Conservation (phyloP, 2,113 vertebrate genomes). For the Lutjanus erythropterus region DNA sequence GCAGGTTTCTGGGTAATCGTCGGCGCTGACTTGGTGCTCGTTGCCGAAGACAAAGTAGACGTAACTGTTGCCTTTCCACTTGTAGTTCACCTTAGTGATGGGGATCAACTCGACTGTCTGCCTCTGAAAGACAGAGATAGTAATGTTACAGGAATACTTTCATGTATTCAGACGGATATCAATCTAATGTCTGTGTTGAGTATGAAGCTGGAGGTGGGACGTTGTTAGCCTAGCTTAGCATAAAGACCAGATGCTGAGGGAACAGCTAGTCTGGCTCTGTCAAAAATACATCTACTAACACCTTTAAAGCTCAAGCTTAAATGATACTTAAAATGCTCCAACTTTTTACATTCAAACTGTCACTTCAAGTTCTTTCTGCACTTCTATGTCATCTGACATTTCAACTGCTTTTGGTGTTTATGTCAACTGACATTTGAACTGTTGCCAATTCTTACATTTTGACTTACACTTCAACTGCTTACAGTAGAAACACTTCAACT, state of each 20-base stretch:
- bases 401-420: neutral
- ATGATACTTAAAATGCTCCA: neutral
- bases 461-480: neutral
- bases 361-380: neutral
- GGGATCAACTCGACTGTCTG: constrained; percentile 88
- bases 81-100: constrained; percentile 83
- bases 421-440: no score
- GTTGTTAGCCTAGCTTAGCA: neutral
- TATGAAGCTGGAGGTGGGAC: neutral
- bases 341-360: neutral
- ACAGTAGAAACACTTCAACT: no score
- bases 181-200: neutral
- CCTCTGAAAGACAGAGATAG: constrained; percentile 73
- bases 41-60: constrained; percentile 85
- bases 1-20: constrained; percentile 84
- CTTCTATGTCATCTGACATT: neutral
- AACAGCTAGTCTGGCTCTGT: neutral
- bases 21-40: constrained; percentile 77
- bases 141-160: neutral
- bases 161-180: neutral
- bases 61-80: constrained; percentile 81
- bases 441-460: neutral
- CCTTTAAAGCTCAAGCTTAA: neutral
- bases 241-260: neutral
- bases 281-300: neutral